Evolutionary conservation across 37 sponge, comb jelly and placozoan species (phyloP).

Genomic region (Theonella swinhoei): DNA sequence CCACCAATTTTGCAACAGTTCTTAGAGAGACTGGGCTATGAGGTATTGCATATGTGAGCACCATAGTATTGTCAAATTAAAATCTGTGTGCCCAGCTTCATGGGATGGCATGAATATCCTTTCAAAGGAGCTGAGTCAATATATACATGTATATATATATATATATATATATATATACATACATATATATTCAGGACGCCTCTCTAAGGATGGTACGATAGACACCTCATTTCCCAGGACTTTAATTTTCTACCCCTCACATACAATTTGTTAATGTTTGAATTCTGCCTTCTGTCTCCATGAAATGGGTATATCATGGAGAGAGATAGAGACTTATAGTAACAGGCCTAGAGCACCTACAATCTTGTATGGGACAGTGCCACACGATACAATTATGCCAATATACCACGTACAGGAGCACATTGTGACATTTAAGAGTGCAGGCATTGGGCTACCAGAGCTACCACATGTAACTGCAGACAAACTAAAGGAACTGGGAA

Average conservation of each 20-base stretch:
- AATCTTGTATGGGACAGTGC: background rate
- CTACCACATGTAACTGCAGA: slow-evolving; percentile 54
- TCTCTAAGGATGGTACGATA: no score
- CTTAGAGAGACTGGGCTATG: slow-evolving; percentile 40
- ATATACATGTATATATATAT: background rate
- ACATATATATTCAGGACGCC: background rate
- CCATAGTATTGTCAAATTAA: no score
- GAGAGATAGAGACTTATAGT: no score
- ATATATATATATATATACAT: background rate
- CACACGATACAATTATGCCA: background rate
- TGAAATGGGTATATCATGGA: no score
- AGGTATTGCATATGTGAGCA: slow-evolving; percentile 29
- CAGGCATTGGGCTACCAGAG: slow-evolving; percentile 39
- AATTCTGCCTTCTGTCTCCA: no score
- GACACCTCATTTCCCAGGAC: no score
- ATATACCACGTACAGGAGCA: slow-evolving; percentile 24
- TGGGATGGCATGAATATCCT: no score
- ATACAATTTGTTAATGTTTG: no score
- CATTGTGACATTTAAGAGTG: slow-evolving; percentile 28
- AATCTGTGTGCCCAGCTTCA: no score
- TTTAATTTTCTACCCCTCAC: no score
- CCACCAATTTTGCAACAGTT: slow-evolving; percentile 52
- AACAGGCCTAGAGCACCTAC: no score
- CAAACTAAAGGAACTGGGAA: slow-evolving; percentile 42
- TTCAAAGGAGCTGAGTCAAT: no score